Evolutionary conservation across 1,140 invertebrate species (phyloP).

Genomic region (Pantala flavescens): DNA sequence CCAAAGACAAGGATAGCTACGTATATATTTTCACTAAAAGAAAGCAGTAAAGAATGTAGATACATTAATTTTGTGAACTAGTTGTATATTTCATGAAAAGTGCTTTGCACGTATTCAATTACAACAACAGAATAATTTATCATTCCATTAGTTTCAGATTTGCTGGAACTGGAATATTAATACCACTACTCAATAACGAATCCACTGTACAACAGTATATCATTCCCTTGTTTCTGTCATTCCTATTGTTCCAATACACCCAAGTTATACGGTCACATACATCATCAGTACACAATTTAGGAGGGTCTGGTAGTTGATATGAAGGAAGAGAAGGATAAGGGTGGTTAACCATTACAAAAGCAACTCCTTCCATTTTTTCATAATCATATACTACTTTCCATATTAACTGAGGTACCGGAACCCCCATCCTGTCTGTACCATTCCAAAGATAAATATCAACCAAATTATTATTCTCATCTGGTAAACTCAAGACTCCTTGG

Average conservation of each 20-base stretch:
- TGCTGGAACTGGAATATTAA: neutral
- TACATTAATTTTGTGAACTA: too few species aligned
- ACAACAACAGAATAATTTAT: too few species aligned
- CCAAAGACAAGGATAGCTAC: too few species aligned
- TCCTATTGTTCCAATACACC: conserved; percentile 20
- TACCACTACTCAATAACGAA: neutral
- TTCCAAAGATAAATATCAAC: too few species aligned
- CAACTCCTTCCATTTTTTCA: conserved; percentile 17
- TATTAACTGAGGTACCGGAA: neutral
- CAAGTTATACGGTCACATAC: conserved; percentile 23
- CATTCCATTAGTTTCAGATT: neutral
- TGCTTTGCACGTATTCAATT: too few species aligned
- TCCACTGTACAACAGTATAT: conserved; percentile 21
- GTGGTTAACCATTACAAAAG: conserved; percentile 23
- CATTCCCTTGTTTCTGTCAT: conserved; percentile 21
- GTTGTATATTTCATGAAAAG: too few species aligned
- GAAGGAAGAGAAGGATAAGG: conserved; percentile 19
- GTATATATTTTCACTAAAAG: too few species aligned
- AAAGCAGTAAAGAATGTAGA: too few species aligned
- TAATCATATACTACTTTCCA: conserved; percentile 20
- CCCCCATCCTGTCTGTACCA: too few species aligned
- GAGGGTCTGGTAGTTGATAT: neutral
- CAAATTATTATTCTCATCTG: neutral
- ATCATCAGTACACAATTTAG: conserved; percentile 16
- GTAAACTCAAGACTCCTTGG: neutral